A percentile compares a stretch with the other conserved stretches of the same genome.
Evolutionary conservation across 2,888 invertebrate species (phyloP).

Genomic region (Megalurothrips usitatus): DNA sequence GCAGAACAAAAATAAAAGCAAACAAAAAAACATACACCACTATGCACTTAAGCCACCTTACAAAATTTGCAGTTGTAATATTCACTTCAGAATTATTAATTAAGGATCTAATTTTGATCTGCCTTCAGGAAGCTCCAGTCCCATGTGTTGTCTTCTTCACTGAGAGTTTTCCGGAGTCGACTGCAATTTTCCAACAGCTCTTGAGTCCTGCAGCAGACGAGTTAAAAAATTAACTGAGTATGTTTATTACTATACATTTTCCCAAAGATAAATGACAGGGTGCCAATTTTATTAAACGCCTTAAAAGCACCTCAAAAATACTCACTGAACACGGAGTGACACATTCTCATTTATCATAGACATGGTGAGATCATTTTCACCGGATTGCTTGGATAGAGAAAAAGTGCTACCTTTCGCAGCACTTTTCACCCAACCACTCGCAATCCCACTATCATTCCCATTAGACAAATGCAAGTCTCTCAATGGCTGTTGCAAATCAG

Average conservation of each 20-base stretch:
- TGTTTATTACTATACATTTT: neutral
- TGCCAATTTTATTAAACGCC: neutral
- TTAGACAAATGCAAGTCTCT: neutral
- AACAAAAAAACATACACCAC: too few species aligned
- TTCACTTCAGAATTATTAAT: too few species aligned
- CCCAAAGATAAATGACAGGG: neutral
- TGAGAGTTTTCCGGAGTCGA: constrained; percentile 1
- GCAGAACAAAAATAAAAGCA: too few species aligned
- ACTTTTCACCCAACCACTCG: neutral
- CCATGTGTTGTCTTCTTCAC: neutral
- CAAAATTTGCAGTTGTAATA: too few species aligned
- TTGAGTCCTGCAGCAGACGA: neutral
- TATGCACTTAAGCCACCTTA: too few species aligned
- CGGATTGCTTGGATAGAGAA: neutral
- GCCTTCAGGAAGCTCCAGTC: constrained; percentile 8
- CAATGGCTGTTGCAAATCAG: neutral
- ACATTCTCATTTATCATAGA: constrained; percentile 10
- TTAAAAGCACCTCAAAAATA: neutral
- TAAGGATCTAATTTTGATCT: neutral
- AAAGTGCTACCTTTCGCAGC: neutral
- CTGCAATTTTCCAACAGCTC: neutral
- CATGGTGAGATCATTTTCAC: neutral
- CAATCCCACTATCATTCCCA: constrained; percentile 2
- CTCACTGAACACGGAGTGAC: neutral
- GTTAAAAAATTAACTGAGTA: neutral